Conservation (phyloP, 2,888 invertebrate species). For the Crocallis elinguaria region DNA sequence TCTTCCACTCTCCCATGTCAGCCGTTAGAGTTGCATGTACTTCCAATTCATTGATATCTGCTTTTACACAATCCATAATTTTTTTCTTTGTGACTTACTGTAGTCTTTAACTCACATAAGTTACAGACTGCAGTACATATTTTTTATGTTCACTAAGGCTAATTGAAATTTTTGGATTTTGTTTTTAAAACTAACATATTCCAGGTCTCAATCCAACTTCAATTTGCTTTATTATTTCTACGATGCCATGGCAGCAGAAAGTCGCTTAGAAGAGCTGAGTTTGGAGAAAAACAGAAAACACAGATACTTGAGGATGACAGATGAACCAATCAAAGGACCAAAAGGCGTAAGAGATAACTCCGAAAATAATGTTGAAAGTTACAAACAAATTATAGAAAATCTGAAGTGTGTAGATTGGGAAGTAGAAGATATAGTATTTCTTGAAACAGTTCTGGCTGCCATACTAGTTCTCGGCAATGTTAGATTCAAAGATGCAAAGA, state of each 20-base stretch:
- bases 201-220: constrained; percentile 94
- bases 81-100: no score
- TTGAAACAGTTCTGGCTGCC: constrained; percentile 89
- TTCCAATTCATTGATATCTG: no score
- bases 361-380: constrained; percentile 86
- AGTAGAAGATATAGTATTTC: constrained; percentile 87
- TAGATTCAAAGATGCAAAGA: constrained; percentile 88
- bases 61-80: no score
- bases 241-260: constrained; percentile 90
- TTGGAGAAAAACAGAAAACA: constrained; percentile 89
- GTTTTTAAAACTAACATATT: constrained; percentile 35
- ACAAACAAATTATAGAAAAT: constrained; percentile 86
- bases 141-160: background rate
- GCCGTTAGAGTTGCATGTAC: no score
- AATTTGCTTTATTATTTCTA: constrained; percentile 96
- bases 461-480: constrained; percentile 92
- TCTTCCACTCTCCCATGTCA: no score
- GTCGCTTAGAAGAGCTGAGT: constrained; percentile 87
- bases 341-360: constrained; percentile 88
- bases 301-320: constrained; percentile 88
- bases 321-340: constrained; percentile 81
- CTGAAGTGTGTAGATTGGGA: constrained; percentile 89
- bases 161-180: background rate
- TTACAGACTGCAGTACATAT: background rate
- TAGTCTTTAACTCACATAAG: no score